Evolutionary conservation across 2,888 invertebrate genomes (phyloP).

Genomic region (Platycnemis pennipes): DNA sequence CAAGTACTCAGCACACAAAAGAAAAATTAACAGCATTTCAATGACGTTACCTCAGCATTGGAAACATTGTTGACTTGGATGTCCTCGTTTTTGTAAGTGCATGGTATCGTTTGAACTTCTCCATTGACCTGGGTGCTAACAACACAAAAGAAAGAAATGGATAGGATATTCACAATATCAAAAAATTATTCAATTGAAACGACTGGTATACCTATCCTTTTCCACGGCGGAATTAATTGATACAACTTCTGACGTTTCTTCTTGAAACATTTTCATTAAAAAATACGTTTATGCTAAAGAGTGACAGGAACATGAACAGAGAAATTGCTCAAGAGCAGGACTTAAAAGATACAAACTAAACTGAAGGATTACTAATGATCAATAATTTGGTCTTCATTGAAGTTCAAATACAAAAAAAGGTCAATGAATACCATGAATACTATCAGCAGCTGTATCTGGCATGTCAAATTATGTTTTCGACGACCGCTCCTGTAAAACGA

Average conservation of each 20-base stretch:
- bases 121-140: not conserved
- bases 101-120: constrained; percentile 18
- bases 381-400: not conserved
- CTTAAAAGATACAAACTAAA: not conserved
- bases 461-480: too few species aligned
- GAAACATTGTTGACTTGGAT: constrained; percentile 12
- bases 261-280: constrained; percentile 15
- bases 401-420: not conserved
- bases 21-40: not conserved
- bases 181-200: not conserved
- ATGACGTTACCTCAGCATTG: not conserved
- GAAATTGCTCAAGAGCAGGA: not conserved
- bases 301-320: not conserved
- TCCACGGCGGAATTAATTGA: not conserved
- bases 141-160: not conserved
- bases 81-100: not conserved
- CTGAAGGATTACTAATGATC: too few species aligned
- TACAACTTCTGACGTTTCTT: constrained; percentile 19
- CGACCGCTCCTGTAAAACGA: too few species aligned
- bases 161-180: not conserved
- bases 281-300: not conserved
- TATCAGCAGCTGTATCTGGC: too few species aligned
- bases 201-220: not conserved
- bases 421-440: not conserved
- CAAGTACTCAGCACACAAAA: not conserved